Evolutionary conservation across 1,140 invertebrate species (phyloP).

Genomic region (Mylabris phalerata): DNA sequence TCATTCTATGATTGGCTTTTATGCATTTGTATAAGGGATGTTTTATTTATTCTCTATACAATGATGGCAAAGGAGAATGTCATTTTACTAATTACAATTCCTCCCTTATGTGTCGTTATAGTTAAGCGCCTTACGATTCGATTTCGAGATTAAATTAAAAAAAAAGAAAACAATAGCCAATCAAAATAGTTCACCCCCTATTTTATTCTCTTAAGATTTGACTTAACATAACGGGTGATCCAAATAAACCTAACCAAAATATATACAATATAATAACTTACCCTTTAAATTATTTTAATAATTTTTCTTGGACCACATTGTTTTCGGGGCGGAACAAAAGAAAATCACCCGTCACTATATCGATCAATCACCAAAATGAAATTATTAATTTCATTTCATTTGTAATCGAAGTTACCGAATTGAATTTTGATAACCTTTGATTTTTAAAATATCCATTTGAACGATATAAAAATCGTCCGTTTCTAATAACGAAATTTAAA

Average conservation of each 20-base stretch:
- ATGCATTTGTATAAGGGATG: too few relatives aligned
- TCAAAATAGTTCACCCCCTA: too few relatives aligned
- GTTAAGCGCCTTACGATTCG: conserved; percentile 21
- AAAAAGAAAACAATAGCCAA: neutral
- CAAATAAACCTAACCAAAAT: neutral
- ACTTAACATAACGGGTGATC: too few relatives aligned
- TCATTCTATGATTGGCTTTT: conserved; percentile 8
- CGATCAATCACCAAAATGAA: conserved; percentile 1
- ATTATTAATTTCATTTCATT: conserved; percentile 2
- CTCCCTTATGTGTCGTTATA: conserved; percentile 24
- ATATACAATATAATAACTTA: neutral
- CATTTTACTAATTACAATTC: conserved; percentile 28
- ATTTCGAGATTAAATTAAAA: conserved; percentile 18
- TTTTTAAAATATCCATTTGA: conserved; percentile 2
- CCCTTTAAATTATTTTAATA: neutral
- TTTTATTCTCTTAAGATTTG: too few relatives aligned
- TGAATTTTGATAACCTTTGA: conserved; percentile 17
- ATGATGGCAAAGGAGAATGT: conserved; percentile 13
- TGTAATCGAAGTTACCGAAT: conserved; percentile 7
- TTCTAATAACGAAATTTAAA: neutral
- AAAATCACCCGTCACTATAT: neutral
- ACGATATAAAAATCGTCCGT: neutral
- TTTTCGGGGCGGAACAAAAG: too few relatives aligned
- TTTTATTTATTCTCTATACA: neutral
- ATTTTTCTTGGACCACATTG: too few relatives aligned